A percentile compares a stretch with the other conserved stretches of the same genome.
Evolutionary conservation across 2,888 invertebrate species (phyloP).

Genomic region (Bellardia pandia): DNA sequence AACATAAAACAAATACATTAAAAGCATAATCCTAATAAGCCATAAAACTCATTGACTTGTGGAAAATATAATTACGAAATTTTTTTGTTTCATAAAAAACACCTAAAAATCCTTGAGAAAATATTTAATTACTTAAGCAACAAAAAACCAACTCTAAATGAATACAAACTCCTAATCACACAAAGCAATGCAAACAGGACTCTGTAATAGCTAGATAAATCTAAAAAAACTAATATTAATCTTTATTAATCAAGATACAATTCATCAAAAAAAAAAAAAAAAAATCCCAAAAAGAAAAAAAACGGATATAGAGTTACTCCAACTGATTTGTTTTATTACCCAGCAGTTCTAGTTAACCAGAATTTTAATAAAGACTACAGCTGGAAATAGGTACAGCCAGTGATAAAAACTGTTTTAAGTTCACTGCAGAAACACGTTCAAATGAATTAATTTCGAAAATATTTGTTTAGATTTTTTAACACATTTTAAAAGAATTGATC

Average conservation of each 20-base stretch:
- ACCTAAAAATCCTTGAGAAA: background rate
- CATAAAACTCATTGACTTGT: constrained; percentile 31
- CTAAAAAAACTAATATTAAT: background rate
- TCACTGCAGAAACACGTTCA: no score
- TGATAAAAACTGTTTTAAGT: no score
- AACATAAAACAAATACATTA: background rate
- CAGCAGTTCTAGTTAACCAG: no score
- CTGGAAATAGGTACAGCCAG: no score
- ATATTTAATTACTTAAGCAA: constrained; percentile 5
- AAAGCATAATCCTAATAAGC: background rate
- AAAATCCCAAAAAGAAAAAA: no score
- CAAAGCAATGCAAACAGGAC: background rate
- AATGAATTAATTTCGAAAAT: no score
- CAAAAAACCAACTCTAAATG: background rate
- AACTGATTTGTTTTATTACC: no score
- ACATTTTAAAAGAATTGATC: no score
- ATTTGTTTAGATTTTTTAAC: no score
- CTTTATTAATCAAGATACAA: background rate
- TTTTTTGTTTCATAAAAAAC: background rate
- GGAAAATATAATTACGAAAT: constrained; percentile 22
- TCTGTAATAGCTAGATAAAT: background rate
- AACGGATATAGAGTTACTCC: background rate
- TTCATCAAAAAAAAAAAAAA: background rate
- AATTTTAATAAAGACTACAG: no score
- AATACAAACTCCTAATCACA: background rate